Evolutionary conservation across 2,797 vertebrate species (phyloP).

Genomic region (Alfaro cultratus): DNA sequence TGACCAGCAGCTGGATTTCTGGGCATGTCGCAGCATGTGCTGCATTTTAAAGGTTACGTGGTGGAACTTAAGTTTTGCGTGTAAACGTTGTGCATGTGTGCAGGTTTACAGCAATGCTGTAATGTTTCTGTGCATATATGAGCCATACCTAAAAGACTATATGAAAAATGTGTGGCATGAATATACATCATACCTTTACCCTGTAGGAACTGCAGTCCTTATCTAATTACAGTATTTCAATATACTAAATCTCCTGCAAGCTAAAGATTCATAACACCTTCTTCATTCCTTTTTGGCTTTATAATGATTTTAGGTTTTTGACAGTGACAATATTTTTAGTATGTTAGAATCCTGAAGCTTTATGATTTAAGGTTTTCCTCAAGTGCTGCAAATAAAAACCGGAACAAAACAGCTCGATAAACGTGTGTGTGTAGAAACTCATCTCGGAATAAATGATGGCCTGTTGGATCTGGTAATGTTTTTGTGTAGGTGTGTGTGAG

Average conservation of each 20-base stretch:
- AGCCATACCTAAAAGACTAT: not conserved
- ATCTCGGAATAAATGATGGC: constrained; percentile 17
- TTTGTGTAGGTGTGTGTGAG: not conserved
- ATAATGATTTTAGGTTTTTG: constrained; percentile 6
- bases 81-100: not conserved
- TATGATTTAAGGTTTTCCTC: constrained; percentile 47
- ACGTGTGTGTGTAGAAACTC: constrained; percentile 10
- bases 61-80: not conserved
- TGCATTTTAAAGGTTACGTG: not conserved
- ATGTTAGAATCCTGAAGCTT: constrained; percentile 24
- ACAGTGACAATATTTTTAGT: constrained; percentile 41
- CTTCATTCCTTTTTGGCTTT: constrained; percentile 29
- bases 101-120: not conserved
- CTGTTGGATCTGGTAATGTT: constrained; percentile 7
- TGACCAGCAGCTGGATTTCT: not conserved
- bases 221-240: constrained; percentile 28
- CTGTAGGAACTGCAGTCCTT: constrained; percentile 10
- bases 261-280: constrained; percentile 27
- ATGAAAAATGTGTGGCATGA: not conserved
- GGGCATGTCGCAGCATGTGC: not conserved
- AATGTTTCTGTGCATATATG: not conserved
- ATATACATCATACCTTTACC: not conserved
- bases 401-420: constrained; percentile 30
- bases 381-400: constrained; percentile 36
- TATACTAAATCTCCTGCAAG: constrained; percentile 20